Percentiles rank a stretch among this genome's conserved stretches.
phyloP scores from a whole-genome alignment of 2,888 invertebrate species.

The Gastrophysa polygoni region DNA sequence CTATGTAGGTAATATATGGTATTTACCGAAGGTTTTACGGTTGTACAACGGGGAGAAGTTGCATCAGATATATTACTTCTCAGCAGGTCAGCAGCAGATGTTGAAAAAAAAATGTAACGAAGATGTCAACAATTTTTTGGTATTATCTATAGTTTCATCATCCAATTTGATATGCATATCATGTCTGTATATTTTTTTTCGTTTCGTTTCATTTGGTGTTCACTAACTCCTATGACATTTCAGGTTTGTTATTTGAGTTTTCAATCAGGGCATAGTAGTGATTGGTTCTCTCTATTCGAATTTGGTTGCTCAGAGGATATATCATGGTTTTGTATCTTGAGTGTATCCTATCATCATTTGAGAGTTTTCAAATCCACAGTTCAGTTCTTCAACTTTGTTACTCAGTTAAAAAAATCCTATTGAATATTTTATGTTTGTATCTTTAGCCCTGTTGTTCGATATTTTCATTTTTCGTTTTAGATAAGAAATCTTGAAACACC shows the following conservation, averaged over 20 bases:
- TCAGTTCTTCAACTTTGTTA: neutral
- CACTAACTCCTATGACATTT: neutral
- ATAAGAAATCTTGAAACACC: too few species aligned
- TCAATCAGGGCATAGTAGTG: constrained; percentile 1
- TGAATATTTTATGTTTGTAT: too few species aligned
- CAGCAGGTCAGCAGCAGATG: neutral
- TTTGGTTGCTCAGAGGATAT: neutral
- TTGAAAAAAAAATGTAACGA: neutral
- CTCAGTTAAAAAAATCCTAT: too few species aligned
- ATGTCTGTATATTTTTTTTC: neutral
- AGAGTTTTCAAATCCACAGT: neutral
- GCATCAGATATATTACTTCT: neutral
- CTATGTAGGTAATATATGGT: neutral
- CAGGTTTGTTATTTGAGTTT: too few species aligned
- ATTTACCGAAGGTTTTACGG: neutral
- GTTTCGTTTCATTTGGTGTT: neutral
- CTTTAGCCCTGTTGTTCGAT: too few species aligned
- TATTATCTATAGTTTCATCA: neutral
- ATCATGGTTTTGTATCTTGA: neutral
- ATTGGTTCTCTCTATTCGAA: neutral
- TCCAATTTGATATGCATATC: neutral
- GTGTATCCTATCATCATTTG: too few species aligned
- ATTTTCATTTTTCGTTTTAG: too few species aligned
- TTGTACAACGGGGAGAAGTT: neutral
- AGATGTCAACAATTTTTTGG: neutral